phyloP scores from a whole-genome alignment of 2,888 invertebrate species.

The Pteria penguin region DNA sequence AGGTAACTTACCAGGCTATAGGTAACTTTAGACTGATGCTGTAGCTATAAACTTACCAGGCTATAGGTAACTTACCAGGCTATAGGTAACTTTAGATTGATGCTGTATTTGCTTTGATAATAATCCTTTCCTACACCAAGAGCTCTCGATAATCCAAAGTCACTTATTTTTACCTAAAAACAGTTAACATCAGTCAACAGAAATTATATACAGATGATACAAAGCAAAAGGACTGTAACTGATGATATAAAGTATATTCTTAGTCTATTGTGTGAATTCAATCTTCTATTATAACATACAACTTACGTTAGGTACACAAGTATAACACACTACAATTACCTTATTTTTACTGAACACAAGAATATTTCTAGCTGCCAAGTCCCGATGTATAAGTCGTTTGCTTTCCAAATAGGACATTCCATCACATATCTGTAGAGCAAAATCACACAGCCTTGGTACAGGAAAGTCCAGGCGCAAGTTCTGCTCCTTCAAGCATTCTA shows the following conservation, averaged over 20 bases:
- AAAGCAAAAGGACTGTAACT: too few relatives aligned
- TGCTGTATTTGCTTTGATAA: conserved; percentile 98
- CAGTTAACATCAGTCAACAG: conserved; percentile 2
- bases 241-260: too few relatives aligned
- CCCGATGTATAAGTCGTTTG: conserved; percentile 97
- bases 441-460: conserved; percentile 94
- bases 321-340: conserved; percentile 81
- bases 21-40: too few relatives aligned
- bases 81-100: conserved; percentile 97
- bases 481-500: conserved; percentile 97
- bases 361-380: conserved; percentile 98
- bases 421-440: conserved; percentile 96
- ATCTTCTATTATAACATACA: too few relatives aligned
- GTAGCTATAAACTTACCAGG: neutral
- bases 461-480: conserved; percentile 94
- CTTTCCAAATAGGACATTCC: conserved; percentile 99
- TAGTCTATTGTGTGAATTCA: too few relatives aligned
- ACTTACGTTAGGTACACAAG: neutral
- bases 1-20: too few relatives aligned
- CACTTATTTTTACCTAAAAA: conserved; percentile 92
- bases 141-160: conserved; percentile 97
- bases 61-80: conserved; percentile 94
- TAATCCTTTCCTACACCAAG: conserved; percentile 99
- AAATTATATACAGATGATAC: neutral
- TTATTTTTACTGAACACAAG: conserved; percentile 97